Evolutionary conservation across 2,113 vertebrate species (phyloP).

Genomic region (Poicephalus meyeri): DNA sequence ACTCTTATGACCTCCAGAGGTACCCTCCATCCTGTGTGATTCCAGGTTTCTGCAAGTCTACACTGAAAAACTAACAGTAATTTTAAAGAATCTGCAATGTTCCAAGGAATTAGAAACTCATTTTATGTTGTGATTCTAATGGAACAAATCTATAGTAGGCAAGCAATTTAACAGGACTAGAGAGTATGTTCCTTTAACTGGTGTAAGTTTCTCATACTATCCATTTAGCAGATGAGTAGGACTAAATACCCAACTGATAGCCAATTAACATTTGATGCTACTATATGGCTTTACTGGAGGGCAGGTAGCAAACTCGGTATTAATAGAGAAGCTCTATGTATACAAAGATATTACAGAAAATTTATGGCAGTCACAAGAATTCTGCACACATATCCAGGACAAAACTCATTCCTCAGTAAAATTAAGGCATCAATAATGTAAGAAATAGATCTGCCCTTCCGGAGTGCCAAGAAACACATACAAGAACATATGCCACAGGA

Average conservation of each 20-base stretch:
- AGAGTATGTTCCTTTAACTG: background rate
- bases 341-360: slow-evolving; percentile 11
- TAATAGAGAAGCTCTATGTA: background rate
- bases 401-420: slow-evolving; percentile 27
- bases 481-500: slow-evolving; percentile 43
- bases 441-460: slow-evolving; percentile 63
- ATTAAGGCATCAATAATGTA: background rate
- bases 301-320: slow-evolving; percentile 14
- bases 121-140: background rate
- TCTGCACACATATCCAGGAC: slow-evolving; percentile 14
- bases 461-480: slow-evolving; percentile 46
- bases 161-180: background rate
- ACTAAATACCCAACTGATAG: background rate
- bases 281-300: slow-evolving; percentile 37
- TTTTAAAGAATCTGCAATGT: background rate
- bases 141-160: background rate
- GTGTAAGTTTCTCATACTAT: background rate
- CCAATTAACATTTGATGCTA: slow-evolving; percentile 48
- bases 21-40: background rate
- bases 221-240: background rate
- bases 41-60: background rate
- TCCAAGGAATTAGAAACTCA: background rate
- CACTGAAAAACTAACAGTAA: background rate
- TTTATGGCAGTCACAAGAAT: slow-evolving; percentile 33
- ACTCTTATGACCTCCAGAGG: background rate